These are phyloP conservation scores for Epinephelus cyanopodus DNA, from an alignment of 2,113 vertebrate species.

Conservation along the genomic window DNA sequence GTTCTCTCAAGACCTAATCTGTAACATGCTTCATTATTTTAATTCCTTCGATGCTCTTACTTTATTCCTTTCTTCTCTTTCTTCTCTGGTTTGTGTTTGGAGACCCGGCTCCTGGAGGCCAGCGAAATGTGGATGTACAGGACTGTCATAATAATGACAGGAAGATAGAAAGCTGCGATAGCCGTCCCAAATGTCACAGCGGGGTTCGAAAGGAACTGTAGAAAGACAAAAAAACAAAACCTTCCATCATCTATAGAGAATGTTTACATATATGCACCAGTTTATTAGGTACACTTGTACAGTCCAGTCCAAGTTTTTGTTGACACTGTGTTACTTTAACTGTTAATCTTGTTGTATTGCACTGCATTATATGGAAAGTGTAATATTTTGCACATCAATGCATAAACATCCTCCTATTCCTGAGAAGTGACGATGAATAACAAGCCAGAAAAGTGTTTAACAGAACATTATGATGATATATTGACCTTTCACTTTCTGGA, in stretches of 20 bases:
- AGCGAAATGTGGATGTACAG: slow-evolving; percentile 97
- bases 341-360: background rate
- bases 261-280: background rate
- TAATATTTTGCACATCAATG: background rate
- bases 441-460: no score
- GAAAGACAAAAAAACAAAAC: background rate
- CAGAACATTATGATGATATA: no score
- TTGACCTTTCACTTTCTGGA: no score
- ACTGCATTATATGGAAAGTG: background rate
- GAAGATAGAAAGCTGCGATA: slow-evolving; percentile 98
- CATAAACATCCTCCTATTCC: no score
- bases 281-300: background rate
- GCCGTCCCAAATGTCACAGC: slow-evolving; percentile 96
- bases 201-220: slow-evolving; percentile 96
- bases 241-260: background rate
- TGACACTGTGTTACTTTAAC: background rate
- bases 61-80: slow-evolving; percentile 92
- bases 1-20: background rate
- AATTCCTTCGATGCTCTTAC: slow-evolving; percentile 56
- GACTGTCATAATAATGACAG: slow-evolving; percentile 98
- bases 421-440: no score
- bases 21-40: background rate
- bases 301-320: background rate
- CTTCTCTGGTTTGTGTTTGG: slow-evolving; percentile 92
- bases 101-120: slow-evolving; percentile 95